phyloP scores from a whole-genome alignment of 2,888 invertebrate species.

The Kryphioiulus occultus region DNA sequence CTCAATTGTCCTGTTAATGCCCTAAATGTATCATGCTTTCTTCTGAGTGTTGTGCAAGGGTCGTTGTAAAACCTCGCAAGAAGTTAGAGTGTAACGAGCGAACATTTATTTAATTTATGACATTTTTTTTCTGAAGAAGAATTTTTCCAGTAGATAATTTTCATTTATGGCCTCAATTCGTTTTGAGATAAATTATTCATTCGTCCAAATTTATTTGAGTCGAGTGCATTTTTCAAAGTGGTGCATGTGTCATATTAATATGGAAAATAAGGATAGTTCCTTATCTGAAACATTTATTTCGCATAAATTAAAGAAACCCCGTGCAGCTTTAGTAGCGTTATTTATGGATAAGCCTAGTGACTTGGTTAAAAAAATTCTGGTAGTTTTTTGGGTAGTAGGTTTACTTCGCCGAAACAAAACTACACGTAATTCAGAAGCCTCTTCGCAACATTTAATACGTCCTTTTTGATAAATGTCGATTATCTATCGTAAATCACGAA shows the following conservation, averaged over 20 bases:
- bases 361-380: neutral
- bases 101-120: conserved; percentile 35
- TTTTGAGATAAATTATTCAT: conserved; percentile 36
- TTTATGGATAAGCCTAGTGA: conserved; percentile 3
- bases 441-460: conserved; percentile 36
- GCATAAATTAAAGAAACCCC: conserved; percentile 39
- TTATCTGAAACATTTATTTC: conserved; percentile 32
- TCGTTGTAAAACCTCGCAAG: neutral
- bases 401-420: conserved; percentile 6
- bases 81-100: neutral
- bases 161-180: conserved; percentile 39
- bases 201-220: conserved; percentile 24
- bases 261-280: conserved; percentile 29
- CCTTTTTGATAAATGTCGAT: conserved; percentile 24
- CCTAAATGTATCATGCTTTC: neutral
- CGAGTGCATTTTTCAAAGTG: conserved; percentile 36
- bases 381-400: neutral
- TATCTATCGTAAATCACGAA: conserved; percentile 6
- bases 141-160: conserved; percentile 40
- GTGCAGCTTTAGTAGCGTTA: neutral
- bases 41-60: neutral
- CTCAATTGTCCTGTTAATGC: neutral
- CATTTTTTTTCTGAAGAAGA: neutral
- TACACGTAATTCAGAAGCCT: conserved; percentile 39
- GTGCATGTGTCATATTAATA: conserved; percentile 34